A percentile compares a stretch with the other conserved stretches of the same genome.
These are phyloP conservation scores for Malacosoma neustria DNA, from an alignment of 2,888 invertebrate species.

Conservation along the genomic window DNA sequence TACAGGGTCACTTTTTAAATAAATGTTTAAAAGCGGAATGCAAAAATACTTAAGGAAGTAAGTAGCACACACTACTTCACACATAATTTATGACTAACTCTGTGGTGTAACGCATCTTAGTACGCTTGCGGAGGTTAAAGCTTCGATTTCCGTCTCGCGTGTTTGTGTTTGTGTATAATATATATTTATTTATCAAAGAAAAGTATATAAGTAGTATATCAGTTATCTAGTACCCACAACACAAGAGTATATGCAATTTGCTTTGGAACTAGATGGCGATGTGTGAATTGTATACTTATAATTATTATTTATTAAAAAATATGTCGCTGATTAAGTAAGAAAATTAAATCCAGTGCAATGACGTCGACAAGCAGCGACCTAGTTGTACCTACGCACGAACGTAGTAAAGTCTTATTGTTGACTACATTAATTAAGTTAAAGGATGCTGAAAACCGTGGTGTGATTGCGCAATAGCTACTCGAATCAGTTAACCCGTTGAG, in stretches of 20 bases:
- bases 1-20: constrained; percentile 5
- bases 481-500: constrained; percentile 10
- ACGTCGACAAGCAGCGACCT: neutral
- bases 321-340: neutral
- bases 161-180: constrained; percentile 4
- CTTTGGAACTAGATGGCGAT: too few relatives aligned
- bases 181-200: constrained; percentile 2
- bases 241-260: too few relatives aligned
- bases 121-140: too few relatives aligned
- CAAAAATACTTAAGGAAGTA: too few relatives aligned
- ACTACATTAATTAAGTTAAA: constrained; percentile 10
- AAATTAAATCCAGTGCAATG: neutral
- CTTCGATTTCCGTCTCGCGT: too few relatives aligned
- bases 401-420: constrained; percentile 5
- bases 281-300: neutral
- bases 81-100: constrained; percentile 6
- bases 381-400: neutral
- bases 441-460: constrained; percentile 4
- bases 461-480: constrained; percentile 8
- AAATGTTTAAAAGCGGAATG: too few relatives aligned
- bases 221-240: neutral
- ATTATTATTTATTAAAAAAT: neutral
- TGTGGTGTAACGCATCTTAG: neutral
- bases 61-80: too few relatives aligned
- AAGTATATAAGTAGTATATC: too few relatives aligned